These are phyloP conservation scores for Brienomyrus longianalis DNA, from an alignment of 2,113 vertebrate species.

Conservation along the genomic window DNA sequence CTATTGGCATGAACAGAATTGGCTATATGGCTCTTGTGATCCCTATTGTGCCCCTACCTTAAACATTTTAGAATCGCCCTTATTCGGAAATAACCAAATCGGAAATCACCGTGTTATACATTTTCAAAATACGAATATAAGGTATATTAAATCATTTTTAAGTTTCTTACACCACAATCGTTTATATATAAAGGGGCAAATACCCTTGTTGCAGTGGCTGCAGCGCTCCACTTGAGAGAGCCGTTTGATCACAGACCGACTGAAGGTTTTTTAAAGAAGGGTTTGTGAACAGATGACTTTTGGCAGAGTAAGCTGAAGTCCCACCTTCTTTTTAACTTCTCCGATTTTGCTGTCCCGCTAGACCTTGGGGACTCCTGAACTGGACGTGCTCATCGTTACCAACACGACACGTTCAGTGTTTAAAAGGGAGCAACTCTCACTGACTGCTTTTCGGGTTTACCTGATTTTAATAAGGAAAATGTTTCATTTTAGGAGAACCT, in stretches of 20 bases:
- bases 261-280: background rate
- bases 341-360: background rate
- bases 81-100: background rate
- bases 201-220: background rate
- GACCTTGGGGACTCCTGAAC: background rate
- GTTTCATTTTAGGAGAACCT: constrained; percentile 65
- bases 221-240: constrained; percentile 41
- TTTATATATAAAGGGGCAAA: background rate
- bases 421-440: background rate
- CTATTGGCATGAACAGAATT: background rate
- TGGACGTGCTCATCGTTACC: constrained; percentile 21
- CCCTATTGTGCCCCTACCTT: background rate
- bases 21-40: background rate
- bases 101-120: background rate
- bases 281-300: constrained; percentile 32
- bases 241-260: constrained; percentile 22
- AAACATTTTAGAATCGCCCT: background rate
- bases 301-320: constrained; percentile 10
- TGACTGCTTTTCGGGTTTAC: background rate
- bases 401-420: background rate
- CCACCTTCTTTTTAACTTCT: constrained; percentile 55
- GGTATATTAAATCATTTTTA: background rate
- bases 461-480: constrained; percentile 40
- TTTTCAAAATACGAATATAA: background rate
- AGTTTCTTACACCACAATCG: background rate